Base-by-base conservation (phyloP, 2,888 invertebrate genomes). In the Noctua pronuba region DNA sequence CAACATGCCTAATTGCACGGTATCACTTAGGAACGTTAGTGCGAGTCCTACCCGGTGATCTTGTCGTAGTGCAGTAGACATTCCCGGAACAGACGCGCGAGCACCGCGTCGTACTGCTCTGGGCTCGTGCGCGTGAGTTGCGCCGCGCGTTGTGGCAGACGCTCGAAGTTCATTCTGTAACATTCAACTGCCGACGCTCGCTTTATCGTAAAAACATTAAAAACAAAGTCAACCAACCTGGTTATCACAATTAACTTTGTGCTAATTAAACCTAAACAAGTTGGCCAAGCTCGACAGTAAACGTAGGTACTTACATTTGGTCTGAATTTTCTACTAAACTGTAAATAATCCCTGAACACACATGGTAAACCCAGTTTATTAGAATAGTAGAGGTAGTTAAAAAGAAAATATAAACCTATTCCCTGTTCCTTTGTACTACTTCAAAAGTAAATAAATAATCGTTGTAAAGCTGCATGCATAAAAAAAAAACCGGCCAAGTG, bases 161-260 rank as follows among this genome's bases (percentile, higher is more conserved):
- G 87, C 80, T 93, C 92, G 5, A 95, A 90, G 35, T 94, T 93
- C 71, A 91, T 85, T 65, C 95, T 95, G 85, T 28, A 91, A 92
- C 8, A 76, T 28, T 24, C 38, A 52, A 76, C n/a, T 21, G 24
- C 38, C 13, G 24, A 62, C 38, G 24, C 35, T 73, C 21, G 35
- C 7, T n/a, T 55, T 65, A n/a, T n/a, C 4, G 10, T 64, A 24
- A 28, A 41, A 16, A 44, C 69, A 52, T 28, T 49, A 41, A 28
- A 38, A 38, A 38, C 28, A 69, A 49, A 28, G 38, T 13, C 13
- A 24, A 41, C 18, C 24, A 10, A 66, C 11, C 66, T 35, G 31
- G 18, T 31, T 66, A 67, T 18, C n/a, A 35, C 6, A 16, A 18
- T 24, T 10, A 2, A 7, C 41, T 41, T 41, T 41, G 41, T 10